Base-by-base conservation (phyloP, 2,113 vertebrate species). In the Azemiops feae region DNA sequence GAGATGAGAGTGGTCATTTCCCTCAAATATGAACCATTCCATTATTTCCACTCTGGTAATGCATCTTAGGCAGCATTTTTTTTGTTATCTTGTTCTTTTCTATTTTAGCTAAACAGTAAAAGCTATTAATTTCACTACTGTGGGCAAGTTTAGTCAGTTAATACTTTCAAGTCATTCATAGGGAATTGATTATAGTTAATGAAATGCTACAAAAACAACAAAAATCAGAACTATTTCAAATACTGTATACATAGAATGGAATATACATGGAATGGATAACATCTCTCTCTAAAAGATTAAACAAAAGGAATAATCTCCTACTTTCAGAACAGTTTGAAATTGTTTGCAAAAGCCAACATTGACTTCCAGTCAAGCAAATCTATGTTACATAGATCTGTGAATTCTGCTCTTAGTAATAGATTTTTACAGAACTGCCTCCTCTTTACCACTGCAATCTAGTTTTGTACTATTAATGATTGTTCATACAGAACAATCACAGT, bases 141-240 rank as follows among this genome's bases (percentile, higher is more conserved):
- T 52, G 12, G 43, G 22, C 64, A 91, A 81, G 23, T 91, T 52
- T 81, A 54, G 34, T 39, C 64, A 39, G 43, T 87, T 58, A n/a
- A 60, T 2, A 90, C 69, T 27, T 34, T 88, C 14, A 58, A 58
- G 27, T 25, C 20, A n/a, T 92, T 88, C 34, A 58, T 64, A 92
- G 87, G 57, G 23, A 88, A 92, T 1, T 54, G 57, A 47, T 22
- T 92, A 74, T 87, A 87, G 58, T 10, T 45, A 81, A 14, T 57
- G 60, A 92, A 43, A 89, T 45, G 34, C 88, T 55, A 45, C 14
- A 39, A 92, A 34, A 92, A 92, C 39, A 92, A 89, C 88, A 53
- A 55, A 88, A 55, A 55, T 43, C 14, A 88, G 11, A 89, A 55
- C 50, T 55, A 89, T 55, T 92, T 39, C 52, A 54, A 39, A 89